These are phyloP conservation scores for Eclectus roratus DNA, from an alignment of 2,113 vertebrate species.

Conservation along the genomic window DNA sequence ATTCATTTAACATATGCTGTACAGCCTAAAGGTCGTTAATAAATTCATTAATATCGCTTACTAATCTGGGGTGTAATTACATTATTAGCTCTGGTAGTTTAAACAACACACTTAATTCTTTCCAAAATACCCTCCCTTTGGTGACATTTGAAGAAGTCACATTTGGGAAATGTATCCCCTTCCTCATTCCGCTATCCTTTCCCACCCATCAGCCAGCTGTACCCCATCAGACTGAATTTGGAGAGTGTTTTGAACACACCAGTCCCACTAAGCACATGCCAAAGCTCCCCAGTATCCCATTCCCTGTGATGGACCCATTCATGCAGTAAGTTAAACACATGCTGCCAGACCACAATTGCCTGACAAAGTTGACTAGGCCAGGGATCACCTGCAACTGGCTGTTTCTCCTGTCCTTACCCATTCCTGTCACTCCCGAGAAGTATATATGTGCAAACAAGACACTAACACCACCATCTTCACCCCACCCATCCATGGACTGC, in stretches of 20 bases:
- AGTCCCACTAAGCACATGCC: accelerated
- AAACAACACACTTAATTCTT: neutral
- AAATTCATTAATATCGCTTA: neutral
- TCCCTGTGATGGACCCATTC: neutral
- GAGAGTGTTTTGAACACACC: neutral
- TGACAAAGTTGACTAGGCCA: neutral
- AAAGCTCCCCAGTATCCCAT: neutral
- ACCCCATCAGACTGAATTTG: neutral
- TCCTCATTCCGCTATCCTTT: neutral
- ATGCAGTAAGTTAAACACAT: neutral
- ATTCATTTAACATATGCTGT: neutral
- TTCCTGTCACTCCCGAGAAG: neutral
- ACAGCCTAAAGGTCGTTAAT: neutral
- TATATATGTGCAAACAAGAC: neutral
- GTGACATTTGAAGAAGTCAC: neutral
- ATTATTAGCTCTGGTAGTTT: neutral
- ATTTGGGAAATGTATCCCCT: neutral
- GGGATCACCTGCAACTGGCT: neutral
- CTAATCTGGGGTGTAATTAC: neutral
- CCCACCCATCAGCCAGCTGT: neutral
- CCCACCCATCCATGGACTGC: neutral
- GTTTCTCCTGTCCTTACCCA: neutral
- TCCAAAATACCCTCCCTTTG: neutral
- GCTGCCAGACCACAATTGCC: accelerated
- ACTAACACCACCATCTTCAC: neutral